Percentiles rank a stretch among this genome's conserved stretches.
phyloP scores from a whole-genome alignment of 2,888 invertebrate species.

The Atherix ibis region DNA sequence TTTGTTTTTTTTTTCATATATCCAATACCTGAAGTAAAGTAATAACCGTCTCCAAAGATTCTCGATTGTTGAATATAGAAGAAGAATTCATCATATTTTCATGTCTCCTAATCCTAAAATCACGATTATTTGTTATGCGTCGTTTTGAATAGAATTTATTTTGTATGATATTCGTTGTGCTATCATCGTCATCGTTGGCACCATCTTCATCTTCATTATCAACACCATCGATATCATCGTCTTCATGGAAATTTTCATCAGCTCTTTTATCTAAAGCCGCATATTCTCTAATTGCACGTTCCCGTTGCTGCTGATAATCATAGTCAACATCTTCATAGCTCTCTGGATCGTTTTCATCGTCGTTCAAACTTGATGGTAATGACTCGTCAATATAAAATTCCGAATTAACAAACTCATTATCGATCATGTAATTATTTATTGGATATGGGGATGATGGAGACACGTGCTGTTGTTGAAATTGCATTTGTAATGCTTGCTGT shows the following conservation, averaged over 20 bases:
- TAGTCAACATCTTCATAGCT: neutral
- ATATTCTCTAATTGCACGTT: conserved; percentile 5
- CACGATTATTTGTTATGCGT: too few species aligned
- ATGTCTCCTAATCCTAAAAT: conserved; percentile 4
- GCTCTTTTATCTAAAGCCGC: too few species aligned
- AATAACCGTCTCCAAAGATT: conserved; percentile 15
- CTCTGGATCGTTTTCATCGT: conserved; percentile 10
- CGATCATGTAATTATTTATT: conserved; percentile 11
- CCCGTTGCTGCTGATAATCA: neutral
- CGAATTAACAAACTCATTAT: conserved; percentile 54
- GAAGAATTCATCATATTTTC: conserved; percentile 5
- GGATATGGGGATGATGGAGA: conserved; percentile 7
- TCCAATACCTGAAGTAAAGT: conserved; percentile 16
- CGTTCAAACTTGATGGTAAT: conserved; percentile 61
- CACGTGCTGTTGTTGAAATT: conserved; percentile 2
- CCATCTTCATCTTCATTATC: conserved; percentile 7
- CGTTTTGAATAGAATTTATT: conserved; percentile 7
- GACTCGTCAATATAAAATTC: conserved; percentile 84
- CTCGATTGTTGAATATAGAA: conserved; percentile 11
- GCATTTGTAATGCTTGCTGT: conserved; percentile 1
- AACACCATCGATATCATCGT: conserved; percentile 7
- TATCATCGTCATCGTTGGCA: conserved; percentile 5
- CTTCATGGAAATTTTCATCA: conserved; percentile 5
- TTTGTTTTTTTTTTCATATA: conserved; percentile 11
- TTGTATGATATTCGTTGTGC: too few species aligned